These are phyloP conservation scores for Hypolimnas misippus DNA, from an alignment of 2,888 invertebrate species.

Conservation along the genomic window DNA sequence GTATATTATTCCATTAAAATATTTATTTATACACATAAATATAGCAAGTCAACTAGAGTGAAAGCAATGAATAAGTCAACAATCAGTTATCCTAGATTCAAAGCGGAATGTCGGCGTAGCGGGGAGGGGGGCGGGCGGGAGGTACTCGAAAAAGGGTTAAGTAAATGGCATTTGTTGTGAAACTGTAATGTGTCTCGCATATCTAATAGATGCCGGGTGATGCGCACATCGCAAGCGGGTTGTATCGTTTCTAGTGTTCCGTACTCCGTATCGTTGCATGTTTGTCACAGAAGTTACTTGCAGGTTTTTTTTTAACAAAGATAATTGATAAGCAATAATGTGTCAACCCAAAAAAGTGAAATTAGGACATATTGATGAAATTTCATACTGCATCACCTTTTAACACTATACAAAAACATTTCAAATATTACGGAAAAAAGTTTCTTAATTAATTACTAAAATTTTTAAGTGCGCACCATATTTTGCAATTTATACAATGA, in stretches of 20 bases:
- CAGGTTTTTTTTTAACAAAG: too few relatives aligned
- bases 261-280: too few relatives aligned
- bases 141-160: conserved; percentile 32
- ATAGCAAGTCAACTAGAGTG: conserved; percentile 4
- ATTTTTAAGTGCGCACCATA: too few relatives aligned
- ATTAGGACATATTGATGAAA: too few relatives aligned
- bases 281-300: too few relatives aligned
- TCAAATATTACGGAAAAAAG: too few relatives aligned
- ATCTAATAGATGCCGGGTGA: conserved; percentile 24
- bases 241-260: neutral
- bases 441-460: too few relatives aligned
- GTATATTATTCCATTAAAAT: neutral
- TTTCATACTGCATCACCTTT: too few relatives aligned
- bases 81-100: conserved; percentile 22
- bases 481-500: too few relatives aligned
- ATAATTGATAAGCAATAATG: too few relatives aligned
- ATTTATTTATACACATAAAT: conserved; percentile 2
- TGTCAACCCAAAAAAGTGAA: too few relatives aligned
- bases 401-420: too few relatives aligned
- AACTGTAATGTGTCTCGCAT: conserved; percentile 34
- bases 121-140: conserved; percentile 21
- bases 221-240: conserved; percentile 6
- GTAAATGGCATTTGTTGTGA: conserved; percentile 36
- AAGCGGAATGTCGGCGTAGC: conserved; percentile 25
- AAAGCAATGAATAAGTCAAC: conserved; percentile 30